These are phyloP conservation scores for Argynnis bischoffii DNA, from an alignment of 2,888 invertebrate genomes.

Conservation along the genomic window DNA sequence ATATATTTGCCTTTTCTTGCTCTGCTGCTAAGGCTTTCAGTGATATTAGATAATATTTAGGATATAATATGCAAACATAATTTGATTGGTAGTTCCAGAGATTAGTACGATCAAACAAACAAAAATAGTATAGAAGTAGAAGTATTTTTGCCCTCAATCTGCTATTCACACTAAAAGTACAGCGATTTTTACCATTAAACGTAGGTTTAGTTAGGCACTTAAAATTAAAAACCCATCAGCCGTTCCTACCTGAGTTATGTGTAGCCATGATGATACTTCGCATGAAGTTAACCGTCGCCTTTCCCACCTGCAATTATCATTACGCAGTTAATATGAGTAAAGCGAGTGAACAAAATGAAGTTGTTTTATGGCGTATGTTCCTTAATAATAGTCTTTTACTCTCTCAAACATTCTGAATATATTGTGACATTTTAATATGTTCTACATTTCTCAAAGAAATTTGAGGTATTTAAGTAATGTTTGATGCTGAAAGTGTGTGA, in stretches of 20 bases:
- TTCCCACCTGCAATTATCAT: slow-evolving; percentile 22
- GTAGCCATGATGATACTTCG: slow-evolving; percentile 12
- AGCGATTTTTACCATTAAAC: slow-evolving; percentile 1
- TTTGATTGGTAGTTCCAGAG: too few relatives aligned
- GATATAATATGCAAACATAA: too few relatives aligned
- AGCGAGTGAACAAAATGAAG: slow-evolving; percentile 10
- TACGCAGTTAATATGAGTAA: slow-evolving; percentile 13
- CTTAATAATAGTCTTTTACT: background rate
- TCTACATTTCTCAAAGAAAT: too few relatives aligned
- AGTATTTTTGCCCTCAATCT: background rate
- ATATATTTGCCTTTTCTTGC: too few relatives aligned
- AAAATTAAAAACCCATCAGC: slow-evolving; percentile 27
- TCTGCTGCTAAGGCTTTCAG: too few relatives aligned
- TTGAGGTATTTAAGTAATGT: too few relatives aligned
- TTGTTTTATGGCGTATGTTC: slow-evolving; percentile 2
- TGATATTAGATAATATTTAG: too few relatives aligned
- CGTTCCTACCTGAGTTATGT: slow-evolving; percentile 4
- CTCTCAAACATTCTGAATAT: too few relatives aligned
- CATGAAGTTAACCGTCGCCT: slow-evolving; percentile 24
- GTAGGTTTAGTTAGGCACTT: background rate
- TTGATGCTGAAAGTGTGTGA: too few relatives aligned
- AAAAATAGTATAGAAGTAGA: too few relatives aligned
- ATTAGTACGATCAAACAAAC: too few relatives aligned
- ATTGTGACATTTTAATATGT: too few relatives aligned
- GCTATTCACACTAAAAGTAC: background rate